A percentile compares a stretch with the other conserved stretches of the same genome.
Evolutionary conservation across 1,140 invertebrate genomes (phyloP).

Genomic region (Radopholus similis): DNA sequence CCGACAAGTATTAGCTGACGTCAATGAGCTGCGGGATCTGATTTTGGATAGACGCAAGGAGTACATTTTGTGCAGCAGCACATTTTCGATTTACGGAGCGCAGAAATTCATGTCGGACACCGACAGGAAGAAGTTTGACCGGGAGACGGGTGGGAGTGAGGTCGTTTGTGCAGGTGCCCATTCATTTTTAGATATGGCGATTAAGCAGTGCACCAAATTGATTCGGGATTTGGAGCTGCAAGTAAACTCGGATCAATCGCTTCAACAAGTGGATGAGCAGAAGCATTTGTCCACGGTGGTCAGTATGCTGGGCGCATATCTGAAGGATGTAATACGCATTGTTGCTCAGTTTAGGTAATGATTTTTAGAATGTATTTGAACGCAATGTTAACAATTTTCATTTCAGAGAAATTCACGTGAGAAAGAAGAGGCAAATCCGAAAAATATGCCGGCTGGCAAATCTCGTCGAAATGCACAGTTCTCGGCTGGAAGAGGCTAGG

Average conservation of each 20-base stretch:
- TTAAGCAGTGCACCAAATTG: constrained; percentile 40
- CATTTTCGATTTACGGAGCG: constrained; percentile 42
- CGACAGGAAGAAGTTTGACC: constrained; percentile 41
- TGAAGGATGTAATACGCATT: constrained; percentile 46
- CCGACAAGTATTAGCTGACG: constrained; percentile 33
- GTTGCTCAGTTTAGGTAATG: constrained; percentile 44
- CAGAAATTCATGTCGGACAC: constrained; percentile 41
- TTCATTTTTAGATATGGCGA: constrained; percentile 41
- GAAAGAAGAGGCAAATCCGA: constrained; percentile 36
- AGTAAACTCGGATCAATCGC: constrained; percentile 27
- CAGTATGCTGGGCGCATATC: constrained; percentile 35
- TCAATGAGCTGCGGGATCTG: constrained; percentile 46
- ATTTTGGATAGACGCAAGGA: constrained; percentile 45
- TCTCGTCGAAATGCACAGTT: constrained; percentile 42
- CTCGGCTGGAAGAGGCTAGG: constrained; percentile 5
- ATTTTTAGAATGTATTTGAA: neutral
- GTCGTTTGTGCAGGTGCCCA: neutral
- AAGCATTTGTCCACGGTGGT: constrained; percentile 30
- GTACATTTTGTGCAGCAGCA: constrained; percentile 38
- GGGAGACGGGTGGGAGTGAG: constrained; percentile 31
- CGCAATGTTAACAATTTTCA: neutral
- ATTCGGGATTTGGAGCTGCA: constrained; percentile 32
- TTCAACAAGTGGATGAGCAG: constrained; percentile 34
- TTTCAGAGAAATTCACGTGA: constrained; percentile 42
- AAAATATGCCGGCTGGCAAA: constrained; percentile 45